Evolutionary conservation across 2,888 invertebrate species (phyloP), one percentile per base, ranked within the genome.

Genomic region (Lagria hirta): DNA sequence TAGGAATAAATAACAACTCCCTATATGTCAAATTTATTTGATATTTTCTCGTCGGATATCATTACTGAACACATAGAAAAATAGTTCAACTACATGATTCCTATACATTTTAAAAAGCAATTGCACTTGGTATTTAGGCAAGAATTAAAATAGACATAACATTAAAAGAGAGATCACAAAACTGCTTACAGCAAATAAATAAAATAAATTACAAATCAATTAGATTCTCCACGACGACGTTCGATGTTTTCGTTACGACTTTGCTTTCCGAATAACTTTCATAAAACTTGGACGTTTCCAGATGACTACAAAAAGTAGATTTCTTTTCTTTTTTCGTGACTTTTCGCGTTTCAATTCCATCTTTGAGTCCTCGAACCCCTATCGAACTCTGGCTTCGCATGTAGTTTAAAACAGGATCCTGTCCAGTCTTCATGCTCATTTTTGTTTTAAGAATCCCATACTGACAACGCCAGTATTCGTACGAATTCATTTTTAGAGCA

Each of bases 401-500:
- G 40, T 68, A 68, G 45, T 67, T 65, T 38, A 68, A 53, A 27
- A 69, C 59, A 8, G 70, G 70, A 51, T 69, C 85, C 71, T 81
- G 81, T 37, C 86, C 86, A 44, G 84, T 84, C 54, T 81, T 79
- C 47, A 79, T 76, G 60, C 75, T 81, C 54, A 86, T 76, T 70
- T 80, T 80, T 12, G 82, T 80, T 65, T 84, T 84, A 10, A 86
- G 73, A 32, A 79, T 74, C 32, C 81, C 76, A 27, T 82, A 74
- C 52, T 80, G 79, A 30, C 78, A 78, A 45, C 84, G 71, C 72
- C 84, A 77, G 60, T 82, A 80, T 64, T 84, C 85, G 63, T 86
- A 86, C n/a, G 85, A 83, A 47, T 84, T 80, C 58, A 78, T 75
- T 55, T 81, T 78, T 34, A 87, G 66, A 26, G 80, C 80, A 43